Conservation (phyloP, 2,797 vertebrate genomes). For the Urocyon cinereoargenteus region DNA sequence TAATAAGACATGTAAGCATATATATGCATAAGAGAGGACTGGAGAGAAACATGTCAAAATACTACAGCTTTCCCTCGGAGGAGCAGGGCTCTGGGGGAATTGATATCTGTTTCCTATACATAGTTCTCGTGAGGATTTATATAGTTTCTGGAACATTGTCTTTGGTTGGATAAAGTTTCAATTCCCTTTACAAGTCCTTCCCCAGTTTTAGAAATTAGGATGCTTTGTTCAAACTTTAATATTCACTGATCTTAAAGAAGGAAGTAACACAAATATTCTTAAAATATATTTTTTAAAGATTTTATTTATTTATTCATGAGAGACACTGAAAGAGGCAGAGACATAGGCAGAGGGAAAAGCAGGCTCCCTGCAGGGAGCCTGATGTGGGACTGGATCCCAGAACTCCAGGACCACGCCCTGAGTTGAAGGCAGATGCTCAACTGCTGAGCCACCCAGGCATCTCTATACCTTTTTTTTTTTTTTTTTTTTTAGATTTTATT, state of each 20-base stretch:
- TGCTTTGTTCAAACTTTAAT: neutral
- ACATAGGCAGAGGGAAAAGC: no score
- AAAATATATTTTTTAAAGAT: neutral
- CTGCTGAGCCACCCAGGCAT: no score
- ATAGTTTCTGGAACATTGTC: neutral
- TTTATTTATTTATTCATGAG: no score
- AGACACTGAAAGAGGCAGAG: no score
- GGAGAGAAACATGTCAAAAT: neutral
- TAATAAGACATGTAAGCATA: neutral
- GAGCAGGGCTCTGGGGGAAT: neutral
- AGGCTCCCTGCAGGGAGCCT: no score
- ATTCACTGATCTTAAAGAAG: conserved; percentile 35
- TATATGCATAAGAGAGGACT: neutral
- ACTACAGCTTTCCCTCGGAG: neutral
- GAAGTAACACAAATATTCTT: neutral
- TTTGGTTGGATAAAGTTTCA: conserved; percentile 3
- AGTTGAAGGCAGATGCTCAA: no score
- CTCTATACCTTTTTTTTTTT: no score
- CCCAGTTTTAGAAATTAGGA: neutral
- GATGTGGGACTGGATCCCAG: no score
- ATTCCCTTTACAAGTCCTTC: neutral
- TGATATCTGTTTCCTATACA: neutral
- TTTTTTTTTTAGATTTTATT: no score
- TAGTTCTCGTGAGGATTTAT: neutral
- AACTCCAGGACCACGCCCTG: no score